Percentiles rank a stretch among this genome's conserved stretches.
Evolutionary conservation across 64 coral and sea anemone genomes (phyloP).

Genomic region (Trachythela sp.): DNA sequence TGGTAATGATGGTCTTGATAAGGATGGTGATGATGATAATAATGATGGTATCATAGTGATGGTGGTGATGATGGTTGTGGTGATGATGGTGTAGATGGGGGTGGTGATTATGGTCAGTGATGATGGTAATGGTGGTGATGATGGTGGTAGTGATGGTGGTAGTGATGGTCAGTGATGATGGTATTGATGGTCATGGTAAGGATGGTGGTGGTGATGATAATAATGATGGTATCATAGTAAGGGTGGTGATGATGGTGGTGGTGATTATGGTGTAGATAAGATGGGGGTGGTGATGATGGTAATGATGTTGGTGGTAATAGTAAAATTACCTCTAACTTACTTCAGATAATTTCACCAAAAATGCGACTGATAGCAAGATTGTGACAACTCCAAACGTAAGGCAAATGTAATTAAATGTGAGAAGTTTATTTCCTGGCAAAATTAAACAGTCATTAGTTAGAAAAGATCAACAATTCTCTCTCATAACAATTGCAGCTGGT

Average conservation of each 20-base stretch:
- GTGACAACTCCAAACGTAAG: neutral
- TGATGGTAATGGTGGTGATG: neutral
- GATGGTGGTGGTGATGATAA: too few species aligned
- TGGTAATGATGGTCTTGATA: too few species aligned
- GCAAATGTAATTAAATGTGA: neutral
- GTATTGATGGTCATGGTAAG: too few species aligned
- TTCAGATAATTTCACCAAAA: neutral
- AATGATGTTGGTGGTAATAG: too few species aligned
- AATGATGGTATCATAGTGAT: too few species aligned
- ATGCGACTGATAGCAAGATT: neutral
- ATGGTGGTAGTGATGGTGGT: neutral
- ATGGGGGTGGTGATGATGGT: neutral
- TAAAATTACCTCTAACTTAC: neutral
- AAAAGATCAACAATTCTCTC: neutral
- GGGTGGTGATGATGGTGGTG: too few species aligned
- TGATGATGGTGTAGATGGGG: too few species aligned
- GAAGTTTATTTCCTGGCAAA: neutral
- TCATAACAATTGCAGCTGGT: neutral
- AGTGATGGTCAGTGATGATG: neutral
- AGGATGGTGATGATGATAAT: too few species aligned
- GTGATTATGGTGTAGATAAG: too few species aligned
- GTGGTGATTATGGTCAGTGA: too few species aligned
- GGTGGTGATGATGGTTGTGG: too few species aligned
- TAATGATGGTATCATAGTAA: too few species aligned
- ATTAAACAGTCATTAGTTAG: neutral